Evolutionary conservation across 2,113 vertebrate genomes (phyloP).

Genomic region (Cynopterus brachyotis): DNA sequence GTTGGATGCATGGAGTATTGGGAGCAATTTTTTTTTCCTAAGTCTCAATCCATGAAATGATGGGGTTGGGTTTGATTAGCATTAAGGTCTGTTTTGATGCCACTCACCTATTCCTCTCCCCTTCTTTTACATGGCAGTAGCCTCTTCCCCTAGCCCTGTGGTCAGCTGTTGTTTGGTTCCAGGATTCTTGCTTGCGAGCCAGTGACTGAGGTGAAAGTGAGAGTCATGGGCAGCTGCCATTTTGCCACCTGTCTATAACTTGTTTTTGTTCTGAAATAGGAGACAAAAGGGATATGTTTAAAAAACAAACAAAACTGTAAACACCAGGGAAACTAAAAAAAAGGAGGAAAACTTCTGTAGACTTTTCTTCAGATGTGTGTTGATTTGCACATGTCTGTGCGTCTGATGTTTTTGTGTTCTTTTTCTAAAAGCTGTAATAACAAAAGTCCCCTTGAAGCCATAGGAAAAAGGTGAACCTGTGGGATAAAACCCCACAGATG

Average conservation of each 20-base stretch:
- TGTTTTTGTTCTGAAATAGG: neutral
- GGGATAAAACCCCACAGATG: neutral
- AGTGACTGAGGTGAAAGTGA: neutral
- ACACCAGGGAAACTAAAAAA: slow-evolving; percentile 12
- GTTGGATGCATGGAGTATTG: neutral
- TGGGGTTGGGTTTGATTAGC: neutral
- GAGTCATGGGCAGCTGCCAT: neutral
- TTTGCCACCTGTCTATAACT: slow-evolving; percentile 27
- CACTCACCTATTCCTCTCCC: neutral
- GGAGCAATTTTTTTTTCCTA: neutral
- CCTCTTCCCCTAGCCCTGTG: neutral
- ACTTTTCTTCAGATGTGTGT: neutral
- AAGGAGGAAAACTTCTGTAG: neutral
- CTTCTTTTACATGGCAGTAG: neutral
- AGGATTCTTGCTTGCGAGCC: neutral
- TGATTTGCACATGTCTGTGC: neutral
- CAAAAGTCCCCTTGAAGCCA: neutral
- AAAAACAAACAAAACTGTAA: neutral
- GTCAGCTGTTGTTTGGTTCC: neutral
- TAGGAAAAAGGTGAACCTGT: neutral
- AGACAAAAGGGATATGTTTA: neutral
- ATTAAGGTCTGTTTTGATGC: neutral
- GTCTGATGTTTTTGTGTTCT: slow-evolving; percentile 27
- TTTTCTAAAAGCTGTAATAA: neutral
- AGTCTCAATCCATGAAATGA: neutral